Conservation (phyloP, 92 coral and sea anemone species). For the Zoanthus sociatus region DNA sequence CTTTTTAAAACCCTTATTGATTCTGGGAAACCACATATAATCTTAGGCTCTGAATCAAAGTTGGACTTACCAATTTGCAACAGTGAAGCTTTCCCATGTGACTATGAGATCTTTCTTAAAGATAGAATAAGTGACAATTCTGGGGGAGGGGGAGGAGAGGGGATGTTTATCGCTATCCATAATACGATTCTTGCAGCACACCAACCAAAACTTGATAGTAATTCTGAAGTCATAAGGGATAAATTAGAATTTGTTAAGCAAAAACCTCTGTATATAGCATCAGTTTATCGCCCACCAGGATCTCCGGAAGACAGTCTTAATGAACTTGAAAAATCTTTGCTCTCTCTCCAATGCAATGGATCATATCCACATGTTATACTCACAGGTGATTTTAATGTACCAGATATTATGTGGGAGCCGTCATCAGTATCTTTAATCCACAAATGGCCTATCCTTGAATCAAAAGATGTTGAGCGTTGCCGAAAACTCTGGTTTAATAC, state of each 20-base stretch:
- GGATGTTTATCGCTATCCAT: slow-evolving; percentile 18
- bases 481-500: too few species aligned
- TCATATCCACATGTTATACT: slow-evolving; percentile 18
- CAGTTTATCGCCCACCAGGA: slow-evolving; percentile 16
- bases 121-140: slow-evolving; percentile 35
- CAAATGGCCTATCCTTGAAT: too few species aligned
- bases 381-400: not conserved
- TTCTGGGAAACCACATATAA: slow-evolving; percentile 60
- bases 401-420: not conserved
- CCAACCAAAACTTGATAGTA: slow-evolving; percentile 12
- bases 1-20: slow-evolving; percentile 52
- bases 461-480: too few species aligned
- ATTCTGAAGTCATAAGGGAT: slow-evolving; percentile 2
- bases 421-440: too few species aligned
- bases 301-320: slow-evolving; percentile 8
- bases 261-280: slow-evolving; percentile 1
- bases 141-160: slow-evolving; percentile 29
- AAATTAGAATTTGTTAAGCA: slow-evolving; percentile 16
- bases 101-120: slow-evolving; percentile 42
- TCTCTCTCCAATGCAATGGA: slow-evolving; percentile 22
- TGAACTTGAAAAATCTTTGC: slow-evolving; percentile 23
- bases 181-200: slow-evolving; percentile 11
- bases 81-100: slow-evolving; percentile 50
- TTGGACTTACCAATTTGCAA: slow-evolving; percentile 51
- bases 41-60: slow-evolving; percentile 63